Evolutionary conservation across 2,113 vertebrate genomes (phyloP).

Genomic region (Trochalopteron elliotii): DNA sequence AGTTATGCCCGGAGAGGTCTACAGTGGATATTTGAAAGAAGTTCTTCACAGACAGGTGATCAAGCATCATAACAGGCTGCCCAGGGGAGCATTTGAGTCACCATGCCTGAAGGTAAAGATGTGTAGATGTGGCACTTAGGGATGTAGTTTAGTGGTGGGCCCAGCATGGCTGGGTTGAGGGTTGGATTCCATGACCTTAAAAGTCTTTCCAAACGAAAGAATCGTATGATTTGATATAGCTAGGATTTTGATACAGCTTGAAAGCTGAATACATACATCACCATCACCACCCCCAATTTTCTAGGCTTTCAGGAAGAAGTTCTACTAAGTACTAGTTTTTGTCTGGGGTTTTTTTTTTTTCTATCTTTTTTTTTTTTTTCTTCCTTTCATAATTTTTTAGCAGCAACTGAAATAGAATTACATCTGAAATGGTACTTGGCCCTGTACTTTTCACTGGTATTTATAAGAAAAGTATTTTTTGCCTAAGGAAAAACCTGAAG

Average conservation of each 20-base stretch:
- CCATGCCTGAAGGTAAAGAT: not conserved
- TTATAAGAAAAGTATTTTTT: not conserved
- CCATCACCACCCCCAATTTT: accelerated
- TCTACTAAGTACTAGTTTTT: not conserved
- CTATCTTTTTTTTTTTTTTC: too few relatives aligned
- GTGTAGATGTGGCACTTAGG: not conserved
- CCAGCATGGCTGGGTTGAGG: not conserved
- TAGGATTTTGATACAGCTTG: not conserved
- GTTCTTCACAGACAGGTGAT: not conserved
- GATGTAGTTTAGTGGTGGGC: not conserved
- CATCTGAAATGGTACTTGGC: not conserved
- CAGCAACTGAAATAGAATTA: not conserved
- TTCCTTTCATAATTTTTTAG: not conserved
- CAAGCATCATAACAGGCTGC: not conserved
- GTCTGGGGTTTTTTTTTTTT: too few relatives aligned
- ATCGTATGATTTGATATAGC: not conserved
- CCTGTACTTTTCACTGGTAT: not conserved
- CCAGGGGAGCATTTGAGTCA: not conserved
- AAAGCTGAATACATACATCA: not conserved
- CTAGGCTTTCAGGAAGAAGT: not conserved
- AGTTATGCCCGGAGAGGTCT: not conserved
- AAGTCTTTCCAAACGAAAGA: not conserved
- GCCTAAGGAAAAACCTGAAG: not conserved
- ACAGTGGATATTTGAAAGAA: not conserved
- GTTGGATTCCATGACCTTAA: not conserved